phyloP scores from a whole-genome alignment of 2,113 vertebrate genomes.

The Prietella phreatophila region DNA sequence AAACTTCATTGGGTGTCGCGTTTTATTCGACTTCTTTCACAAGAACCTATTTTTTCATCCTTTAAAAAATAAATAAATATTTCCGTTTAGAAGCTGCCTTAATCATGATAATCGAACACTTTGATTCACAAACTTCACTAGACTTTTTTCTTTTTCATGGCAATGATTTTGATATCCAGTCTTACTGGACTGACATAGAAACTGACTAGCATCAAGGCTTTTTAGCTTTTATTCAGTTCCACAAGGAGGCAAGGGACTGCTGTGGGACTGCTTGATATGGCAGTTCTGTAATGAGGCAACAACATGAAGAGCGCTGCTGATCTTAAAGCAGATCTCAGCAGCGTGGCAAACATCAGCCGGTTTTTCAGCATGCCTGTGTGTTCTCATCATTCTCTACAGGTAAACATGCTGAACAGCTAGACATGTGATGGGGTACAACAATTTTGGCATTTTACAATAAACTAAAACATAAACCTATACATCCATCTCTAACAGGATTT shows the following conservation, averaged over 20 bases:
- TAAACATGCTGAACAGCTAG: not conserved
- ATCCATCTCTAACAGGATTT: no score
- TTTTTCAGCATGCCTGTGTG: slow-evolving; percentile 43
- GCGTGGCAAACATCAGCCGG: slow-evolving; percentile 29
- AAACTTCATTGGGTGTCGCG: slow-evolving; percentile 3
- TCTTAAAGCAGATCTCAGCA: not conserved
- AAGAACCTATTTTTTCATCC: not conserved
- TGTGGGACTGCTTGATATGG: not conserved
- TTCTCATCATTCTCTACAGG: not conserved
- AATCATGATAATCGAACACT: not conserved
- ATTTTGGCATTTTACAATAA: not conserved
- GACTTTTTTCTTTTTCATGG: not conserved
- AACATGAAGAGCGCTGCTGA: not conserved
- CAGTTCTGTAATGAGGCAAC: not conserved
- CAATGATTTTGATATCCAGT: not conserved
- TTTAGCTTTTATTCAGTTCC: slow-evolving; percentile 18
- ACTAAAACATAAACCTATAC: not conserved
- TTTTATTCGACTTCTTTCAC: slow-evolving; percentile 2
- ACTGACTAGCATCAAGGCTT: not conserved
- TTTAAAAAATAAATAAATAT: no score
- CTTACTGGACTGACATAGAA: not conserved
- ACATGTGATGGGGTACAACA: not conserved
- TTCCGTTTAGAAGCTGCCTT: not conserved
- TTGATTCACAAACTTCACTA: not conserved
- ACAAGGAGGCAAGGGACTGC: slow-evolving; percentile 3